These are phyloP conservation scores for Boulengerochromis microlepis DNA, from an alignment of 2,113 vertebrate genomes.

Conservation along the genomic window DNA sequence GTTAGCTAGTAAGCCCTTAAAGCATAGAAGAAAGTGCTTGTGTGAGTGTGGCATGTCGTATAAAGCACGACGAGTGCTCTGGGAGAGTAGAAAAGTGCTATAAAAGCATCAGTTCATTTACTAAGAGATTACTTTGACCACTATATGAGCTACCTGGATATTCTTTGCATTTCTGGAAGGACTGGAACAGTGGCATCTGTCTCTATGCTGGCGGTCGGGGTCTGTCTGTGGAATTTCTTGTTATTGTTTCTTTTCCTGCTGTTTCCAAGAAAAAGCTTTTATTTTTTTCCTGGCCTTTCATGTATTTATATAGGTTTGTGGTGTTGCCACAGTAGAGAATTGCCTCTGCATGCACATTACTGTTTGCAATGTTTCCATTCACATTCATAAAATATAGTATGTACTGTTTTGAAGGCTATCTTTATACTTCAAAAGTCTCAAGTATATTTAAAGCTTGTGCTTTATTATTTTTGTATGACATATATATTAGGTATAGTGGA, in stretches of 20 bases:
- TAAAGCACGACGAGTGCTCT: accelerated
- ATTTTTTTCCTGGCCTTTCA: not conserved
- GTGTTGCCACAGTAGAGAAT: not conserved
- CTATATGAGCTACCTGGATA: not conserved
- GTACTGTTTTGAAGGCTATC: not conserved
- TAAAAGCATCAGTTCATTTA: not conserved
- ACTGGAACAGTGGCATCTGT: not conserved
- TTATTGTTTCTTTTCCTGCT: not conserved
- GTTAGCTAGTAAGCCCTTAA: not conserved
- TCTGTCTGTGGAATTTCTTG: not conserved
- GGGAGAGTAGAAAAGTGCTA: not conserved
- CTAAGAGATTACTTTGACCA: not conserved
- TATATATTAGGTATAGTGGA: not conserved
- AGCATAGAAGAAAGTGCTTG: not conserved
- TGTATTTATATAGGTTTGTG: not conserved
- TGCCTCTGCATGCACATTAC: not conserved
- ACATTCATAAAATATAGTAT: not conserved
- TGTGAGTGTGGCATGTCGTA: not conserved
- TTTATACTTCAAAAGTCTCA: not conserved
- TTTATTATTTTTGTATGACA: not conserved
- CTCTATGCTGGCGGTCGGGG: not conserved
- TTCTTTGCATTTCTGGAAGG: not conserved
- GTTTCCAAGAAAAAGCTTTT: not conserved
- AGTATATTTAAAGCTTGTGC: not conserved
- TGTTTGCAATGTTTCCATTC: not conserved